phyloP scores from a whole-genome alignment of 2,888 invertebrate species.

The Noctua janthe region DNA sequence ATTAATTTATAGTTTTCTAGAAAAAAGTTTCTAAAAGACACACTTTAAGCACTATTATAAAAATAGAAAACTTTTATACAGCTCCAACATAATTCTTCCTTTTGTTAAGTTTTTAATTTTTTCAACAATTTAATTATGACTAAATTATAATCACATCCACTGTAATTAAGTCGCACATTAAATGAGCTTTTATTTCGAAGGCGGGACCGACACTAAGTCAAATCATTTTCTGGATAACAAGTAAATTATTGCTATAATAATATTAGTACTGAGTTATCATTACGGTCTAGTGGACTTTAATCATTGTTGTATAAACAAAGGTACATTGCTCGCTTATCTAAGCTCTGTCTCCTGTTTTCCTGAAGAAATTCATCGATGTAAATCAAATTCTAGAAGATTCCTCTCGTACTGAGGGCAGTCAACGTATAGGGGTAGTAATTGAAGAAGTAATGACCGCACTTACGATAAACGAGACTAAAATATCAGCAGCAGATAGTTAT shows the following conservation, averaged over 20 bases:
- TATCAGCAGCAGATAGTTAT: constrained; percentile 65
- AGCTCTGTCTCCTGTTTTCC: background rate
- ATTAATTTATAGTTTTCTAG: background rate
- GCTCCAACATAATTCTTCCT: constrained; percentile 36
- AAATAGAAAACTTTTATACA: constrained; percentile 22
- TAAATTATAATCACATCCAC: constrained; percentile 66
- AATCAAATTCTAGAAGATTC: constrained; percentile 51
- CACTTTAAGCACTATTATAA: constrained; percentile 33
- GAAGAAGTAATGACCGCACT: constrained; percentile 78
- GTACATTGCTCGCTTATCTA: constrained; percentile 65
- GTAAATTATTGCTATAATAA: constrained; percentile 71
- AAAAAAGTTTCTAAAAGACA: background rate
- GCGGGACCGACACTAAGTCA: constrained; percentile 76
- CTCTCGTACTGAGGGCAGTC: constrained; percentile 20
- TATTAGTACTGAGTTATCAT: constrained; percentile 57
- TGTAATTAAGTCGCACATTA: constrained; percentile 72
- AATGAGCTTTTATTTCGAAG: constrained; percentile 70
- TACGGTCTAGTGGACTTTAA: constrained; percentile 69
- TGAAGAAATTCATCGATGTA: constrained; percentile 59
- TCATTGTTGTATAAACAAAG: constrained; percentile 57
- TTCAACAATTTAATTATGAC: constrained; percentile 7
- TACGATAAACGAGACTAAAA: constrained; percentile 73
- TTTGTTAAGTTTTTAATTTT: background rate
- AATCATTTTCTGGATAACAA: constrained; percentile 75
- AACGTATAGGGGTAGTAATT: constrained; percentile 42